Base-by-base conservation (phyloP, 2,113 vertebrate species). In the Neoarius graeffei region DNA sequence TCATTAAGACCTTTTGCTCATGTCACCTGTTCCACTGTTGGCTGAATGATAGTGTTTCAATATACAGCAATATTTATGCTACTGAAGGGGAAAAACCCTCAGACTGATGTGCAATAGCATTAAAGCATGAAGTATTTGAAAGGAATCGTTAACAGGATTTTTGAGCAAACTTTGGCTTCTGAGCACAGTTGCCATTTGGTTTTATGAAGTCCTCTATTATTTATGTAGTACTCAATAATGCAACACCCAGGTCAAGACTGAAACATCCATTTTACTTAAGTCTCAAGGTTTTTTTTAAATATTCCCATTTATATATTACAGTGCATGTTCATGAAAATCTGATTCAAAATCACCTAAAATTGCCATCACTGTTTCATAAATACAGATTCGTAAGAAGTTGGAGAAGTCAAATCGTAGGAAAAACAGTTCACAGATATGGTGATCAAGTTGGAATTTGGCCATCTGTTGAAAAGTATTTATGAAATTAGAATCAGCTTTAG, bases 121-220 rank as follows among this genome's bases (percentile, higher is more conserved):
- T 85, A 88, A 35, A 82, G 77, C 35, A 81, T 81, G 56, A 42
- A 7, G 20, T 82, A 48, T 82, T 82, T 42, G 42, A 66, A 83
- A 7, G 17, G 60, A 69, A 80, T 86, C 48, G 48, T 67, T 35
- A 85, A 84, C 80, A 84, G 48, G 87, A 84, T 88, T 88, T 93
- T 88, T 90, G 76, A 87, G 76, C 88, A 88, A 86, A 83, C 87
- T n/a, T 88, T 83, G 81, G 83, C 81, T 81, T 42, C 71, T 77
- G 74, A 27, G 57, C 87, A 86, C 81, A 87, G 89, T 91, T 76
- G 83, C 77, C 69, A 85, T 91, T 89, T 27, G 89, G 91, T 94
- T 93, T 91, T 91, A 90, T 92, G 90, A 86, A 91, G 85, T 64
- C 5, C 19, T 93, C 69, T 69, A 93, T 92, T 91, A 94, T 93